Conservation (phyloP, 2,888 invertebrate species). For the Neocrepidodera transversa region DNA sequence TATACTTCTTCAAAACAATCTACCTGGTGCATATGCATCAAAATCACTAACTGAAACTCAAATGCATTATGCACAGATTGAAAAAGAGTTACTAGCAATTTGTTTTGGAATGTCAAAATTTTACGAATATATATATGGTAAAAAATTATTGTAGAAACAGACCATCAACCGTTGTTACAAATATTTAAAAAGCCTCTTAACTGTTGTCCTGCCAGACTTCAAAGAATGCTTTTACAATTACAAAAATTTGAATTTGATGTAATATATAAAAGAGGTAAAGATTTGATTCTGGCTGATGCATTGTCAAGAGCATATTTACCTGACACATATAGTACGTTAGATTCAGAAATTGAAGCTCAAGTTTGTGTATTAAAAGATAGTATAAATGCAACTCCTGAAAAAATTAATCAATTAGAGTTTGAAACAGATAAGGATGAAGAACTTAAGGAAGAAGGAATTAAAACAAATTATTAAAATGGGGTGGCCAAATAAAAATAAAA, state of each 20-base stretch:
- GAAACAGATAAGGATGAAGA: not conserved
- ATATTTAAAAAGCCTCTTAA: not conserved
- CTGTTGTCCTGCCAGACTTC: not conserved
- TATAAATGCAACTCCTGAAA: not conserved
- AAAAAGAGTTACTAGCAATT: too few relatives aligned
- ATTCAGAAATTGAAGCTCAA: not conserved
- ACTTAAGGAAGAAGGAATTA: not conserved
- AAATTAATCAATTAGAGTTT: not conserved
- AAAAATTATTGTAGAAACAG: not conserved
- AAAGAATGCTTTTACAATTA: not conserved
- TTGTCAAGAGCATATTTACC: not conserved
- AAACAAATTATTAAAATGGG: constrained; percentile 17
- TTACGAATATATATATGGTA: constrained; percentile 29
- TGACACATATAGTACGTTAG: not conserved
- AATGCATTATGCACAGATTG: too few relatives aligned
- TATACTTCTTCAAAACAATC: too few relatives aligned
- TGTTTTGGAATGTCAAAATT: too few relatives aligned
- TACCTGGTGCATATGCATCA: too few relatives aligned
- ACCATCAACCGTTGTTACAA: too few relatives aligned
- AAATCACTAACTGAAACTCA: too few relatives aligned
- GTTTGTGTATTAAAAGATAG: not conserved
- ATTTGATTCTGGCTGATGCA: not conserved
- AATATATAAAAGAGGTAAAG: not conserved
- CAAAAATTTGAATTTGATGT: not conserved
- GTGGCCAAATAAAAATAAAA: constrained; percentile 25